Evolutionary conservation across 2,888 invertebrate genomes (phyloP), one percentile per base, ranked within the genome.

Genomic region (Ichneumoninae sp.): DNA sequence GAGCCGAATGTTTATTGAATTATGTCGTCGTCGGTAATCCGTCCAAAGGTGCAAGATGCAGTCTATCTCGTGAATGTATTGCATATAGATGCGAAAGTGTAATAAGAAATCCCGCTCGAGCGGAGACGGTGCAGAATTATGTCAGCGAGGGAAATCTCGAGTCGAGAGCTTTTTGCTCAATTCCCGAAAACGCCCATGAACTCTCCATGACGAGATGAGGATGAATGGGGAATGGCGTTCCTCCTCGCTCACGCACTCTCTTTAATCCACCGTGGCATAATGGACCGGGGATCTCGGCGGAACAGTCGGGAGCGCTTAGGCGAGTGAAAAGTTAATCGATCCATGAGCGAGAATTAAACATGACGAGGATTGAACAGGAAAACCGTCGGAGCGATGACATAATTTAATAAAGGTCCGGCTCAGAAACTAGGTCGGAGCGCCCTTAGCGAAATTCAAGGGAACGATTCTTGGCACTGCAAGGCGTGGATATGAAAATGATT

Each of bases 121-220:
- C 44, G 19, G 44, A 13, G 57, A 19, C 52, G 33, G n/a, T 30
- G 69, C 36, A 47, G 44, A 65, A 7, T 44, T 30, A 68, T 66
- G 76, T 63, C 52, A 76, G 52, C 57, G 74, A 66, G 57, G 69
- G 75, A 81, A 76, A 70, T 71, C 71, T 81, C 26, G 63, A 63
- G 75, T 70, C 16, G 76, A 81, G 65, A 75, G 40, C 70, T 75
- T 70, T 68, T 65, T 10, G 50, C 16, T 69, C 60, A 8, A 19
- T 65, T 70, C 57, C 50, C 54, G 44, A 76, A 71, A 81, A 76
- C 50, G 70, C 76, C 71, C 22, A 65, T 69, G 76, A 54, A 65
- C 80, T 74, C 73, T 40, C 52, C 2, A 68, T 50, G 44, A 26
- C 60, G 40, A 52, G 47, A 36, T 26, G 54, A 8, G 40, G 7